Evolutionary conservation across 2,888 invertebrate species (phyloP), one percentile per base, ranked within the genome.

Genomic region (Phaedon cochleariae): DNA sequence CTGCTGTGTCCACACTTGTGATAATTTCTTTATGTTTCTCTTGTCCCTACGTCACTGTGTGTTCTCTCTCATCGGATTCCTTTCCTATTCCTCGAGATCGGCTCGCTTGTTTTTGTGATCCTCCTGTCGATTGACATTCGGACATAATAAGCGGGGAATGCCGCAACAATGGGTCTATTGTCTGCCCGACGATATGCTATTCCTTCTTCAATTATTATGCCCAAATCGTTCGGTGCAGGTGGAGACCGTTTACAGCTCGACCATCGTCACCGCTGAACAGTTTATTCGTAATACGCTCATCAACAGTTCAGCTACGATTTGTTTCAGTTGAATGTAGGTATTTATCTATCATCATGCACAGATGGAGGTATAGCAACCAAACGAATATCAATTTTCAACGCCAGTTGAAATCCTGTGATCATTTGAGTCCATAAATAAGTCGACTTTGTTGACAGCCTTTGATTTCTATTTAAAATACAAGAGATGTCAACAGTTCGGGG

Each of bases 161-260:
- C 77, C 80, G 79, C 79, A 80, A 81, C 81, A 81, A 81, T 81
- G 79, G 81, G 79, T 81, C 81, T 81, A 81, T 81, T 81, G 81
- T 81, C 77, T 80, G 80, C 79, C 79, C 80, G 81, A 80, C 80
- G 81, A 80, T n/a, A n/a, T 76, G 79, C 80, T 74, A 81, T 80
- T 78, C 77, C 77, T 74, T 72, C 73, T 79, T 74, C 80, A 80
- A 80, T 81, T n/a, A n/a, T n/a, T 81, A 79, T 77, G 76, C 69
- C 64, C 68, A 59, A 49, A 63, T 68, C 73, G 69, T 65, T 62
- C 59, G 62, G 55, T 65, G 59, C 62, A 63, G 62, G 68, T 60
- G 68, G 60, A 59, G 70, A 76, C 74, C 77, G 77, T 77, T 76
- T 77, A 77, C 77, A 76, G 72, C 74, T 72, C 64, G 48, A 46